Evolutionary conservation across 1,140 invertebrate species (phyloP).

Genomic region (Sitobion miscanthi): DNA sequence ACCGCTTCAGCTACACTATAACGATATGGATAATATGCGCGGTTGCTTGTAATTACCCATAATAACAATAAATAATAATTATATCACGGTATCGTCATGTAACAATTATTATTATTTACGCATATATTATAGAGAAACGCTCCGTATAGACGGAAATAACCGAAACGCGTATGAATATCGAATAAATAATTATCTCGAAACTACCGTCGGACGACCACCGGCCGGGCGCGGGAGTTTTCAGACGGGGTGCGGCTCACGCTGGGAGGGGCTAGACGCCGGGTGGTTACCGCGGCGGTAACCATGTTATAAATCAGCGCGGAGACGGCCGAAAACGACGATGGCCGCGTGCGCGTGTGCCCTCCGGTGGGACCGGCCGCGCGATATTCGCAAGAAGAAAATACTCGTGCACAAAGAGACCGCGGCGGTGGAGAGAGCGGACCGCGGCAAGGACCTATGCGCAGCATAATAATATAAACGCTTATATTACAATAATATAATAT

Average conservation of each 20-base stretch:
- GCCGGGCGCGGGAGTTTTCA: not conserved
- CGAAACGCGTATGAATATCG: not conserved
- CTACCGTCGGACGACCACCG: not conserved
- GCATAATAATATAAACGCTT: not conserved
- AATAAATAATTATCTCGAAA: not conserved
- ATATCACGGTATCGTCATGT: not conserved
- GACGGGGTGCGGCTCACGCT: not conserved
- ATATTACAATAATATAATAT: not conserved
- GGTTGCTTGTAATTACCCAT: too few relatives aligned
- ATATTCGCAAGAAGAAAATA: conserved; percentile 7
- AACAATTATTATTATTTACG: not conserved
- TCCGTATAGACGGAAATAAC: not conserved
- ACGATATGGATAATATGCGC: too few relatives aligned
- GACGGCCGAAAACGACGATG: not conserved
- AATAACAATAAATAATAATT: too few relatives aligned
- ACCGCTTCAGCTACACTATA: too few relatives aligned
- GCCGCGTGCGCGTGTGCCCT: not conserved
- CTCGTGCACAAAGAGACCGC: not conserved
- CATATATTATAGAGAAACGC: not conserved
- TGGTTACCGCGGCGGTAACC: not conserved
- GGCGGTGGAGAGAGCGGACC: not conserved
- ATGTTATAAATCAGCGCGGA: not conserved
- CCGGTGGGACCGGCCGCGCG: not conserved
- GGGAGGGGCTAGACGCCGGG: not conserved
- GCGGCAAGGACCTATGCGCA: not conserved